phyloP scores from a whole-genome alignment of 2,797 vertebrate species.

The Argya squamiceps region DNA sequence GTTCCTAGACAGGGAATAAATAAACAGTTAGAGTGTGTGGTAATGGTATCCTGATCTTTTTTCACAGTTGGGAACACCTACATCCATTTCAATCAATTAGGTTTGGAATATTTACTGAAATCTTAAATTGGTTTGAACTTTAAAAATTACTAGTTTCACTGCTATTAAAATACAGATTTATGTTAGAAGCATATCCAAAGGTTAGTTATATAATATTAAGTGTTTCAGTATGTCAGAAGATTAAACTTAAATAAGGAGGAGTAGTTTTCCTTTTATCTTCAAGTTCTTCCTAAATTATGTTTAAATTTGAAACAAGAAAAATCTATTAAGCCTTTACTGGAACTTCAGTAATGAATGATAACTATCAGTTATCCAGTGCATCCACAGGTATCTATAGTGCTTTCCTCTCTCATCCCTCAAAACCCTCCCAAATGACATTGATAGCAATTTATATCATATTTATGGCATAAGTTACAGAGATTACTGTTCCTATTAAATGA shows the following conservation, averaged over 20 bases:
- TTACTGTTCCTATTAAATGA: background rate
- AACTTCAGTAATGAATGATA: background rate
- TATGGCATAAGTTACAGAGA: background rate
- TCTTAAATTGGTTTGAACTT: slow-evolving; percentile 73
- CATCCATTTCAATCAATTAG: slow-evolving; percentile 79
- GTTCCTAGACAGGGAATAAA: slow-evolving; percentile 88
- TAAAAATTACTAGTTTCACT: slow-evolving; percentile 76
- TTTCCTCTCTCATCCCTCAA: background rate
- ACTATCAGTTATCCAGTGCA: background rate
- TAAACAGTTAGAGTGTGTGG: slow-evolving; percentile 91
- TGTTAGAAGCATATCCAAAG: slow-evolving; percentile 33
- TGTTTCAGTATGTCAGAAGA: slow-evolving; percentile 7
- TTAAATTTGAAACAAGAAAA: slow-evolving; percentile 14
- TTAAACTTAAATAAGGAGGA: slow-evolving; percentile 32
- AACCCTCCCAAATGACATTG: background rate
- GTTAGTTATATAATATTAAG: slow-evolving; percentile 30
- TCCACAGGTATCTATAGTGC: background rate
- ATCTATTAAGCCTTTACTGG: background rate
- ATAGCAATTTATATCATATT: background rate
- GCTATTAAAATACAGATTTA: slow-evolving; percentile 66
- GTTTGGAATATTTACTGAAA: slow-evolving; percentile 78
- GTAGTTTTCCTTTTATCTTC: background rate
- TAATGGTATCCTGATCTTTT: slow-evolving; percentile 95
- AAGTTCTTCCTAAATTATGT: background rate
- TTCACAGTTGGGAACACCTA: slow-evolving; percentile 86